phyloP scores from a whole-genome alignment of 2,113 vertebrate genomes.

The Dasyornis broadbenti region DNA sequence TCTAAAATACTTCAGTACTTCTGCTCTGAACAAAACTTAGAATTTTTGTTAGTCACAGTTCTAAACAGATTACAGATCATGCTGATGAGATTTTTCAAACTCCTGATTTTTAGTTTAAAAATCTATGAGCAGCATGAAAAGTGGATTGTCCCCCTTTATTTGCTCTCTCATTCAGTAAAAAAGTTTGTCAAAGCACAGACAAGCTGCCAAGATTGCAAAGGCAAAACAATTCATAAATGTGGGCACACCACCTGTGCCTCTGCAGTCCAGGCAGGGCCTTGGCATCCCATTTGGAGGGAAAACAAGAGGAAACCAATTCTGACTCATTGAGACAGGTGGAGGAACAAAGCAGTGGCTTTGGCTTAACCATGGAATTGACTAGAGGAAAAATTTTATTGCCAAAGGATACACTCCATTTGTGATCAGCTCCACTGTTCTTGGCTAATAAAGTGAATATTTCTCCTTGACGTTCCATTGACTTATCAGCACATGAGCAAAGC shows the following conservation, averaged over 20 bases:
- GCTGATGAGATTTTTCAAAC: background rate
- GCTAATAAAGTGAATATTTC: background rate
- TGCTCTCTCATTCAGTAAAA: background rate
- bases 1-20: background rate
- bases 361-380: background rate
- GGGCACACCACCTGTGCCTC: constrained; percentile 3
- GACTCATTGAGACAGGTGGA: constrained; percentile 51
- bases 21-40: background rate
- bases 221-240: background rate
- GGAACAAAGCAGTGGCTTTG: constrained; percentile 18
- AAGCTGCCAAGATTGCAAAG: background rate
- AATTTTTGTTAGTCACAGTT: background rate
- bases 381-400: constrained; percentile 11
- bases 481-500: background rate
- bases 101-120: background rate
- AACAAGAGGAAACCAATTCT: background rate
- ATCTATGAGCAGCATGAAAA: background rate
- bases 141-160: background rate
- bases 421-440: background rate
- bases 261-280: background rate
- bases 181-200: background rate
- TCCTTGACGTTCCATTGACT: background rate
- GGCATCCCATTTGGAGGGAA: background rate
- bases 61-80: background rate
- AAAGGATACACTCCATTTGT: background rate